Base-by-base conservation (phyloP, 1,140 invertebrate species). In the Solen grandis region DNA sequence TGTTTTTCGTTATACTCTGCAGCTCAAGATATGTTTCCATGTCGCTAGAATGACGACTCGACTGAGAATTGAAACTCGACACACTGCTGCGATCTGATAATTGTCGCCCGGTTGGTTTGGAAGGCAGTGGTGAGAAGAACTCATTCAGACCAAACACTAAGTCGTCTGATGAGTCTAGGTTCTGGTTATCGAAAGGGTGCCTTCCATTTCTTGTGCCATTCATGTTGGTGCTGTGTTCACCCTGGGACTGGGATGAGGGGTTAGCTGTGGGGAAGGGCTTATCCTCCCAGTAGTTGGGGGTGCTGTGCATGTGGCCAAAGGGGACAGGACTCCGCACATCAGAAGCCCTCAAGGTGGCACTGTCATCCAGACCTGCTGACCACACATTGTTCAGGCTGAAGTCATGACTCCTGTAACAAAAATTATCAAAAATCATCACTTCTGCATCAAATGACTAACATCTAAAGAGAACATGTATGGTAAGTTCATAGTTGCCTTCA, bases 261-360 rank as follows among this genome's bases (percentile, higher is more conserved):
- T 46, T 8, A 46, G 41, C 41, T 8, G 41, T 46, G 41, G 41
- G 41, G 41, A 46, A 27, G n/a, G n/a, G 22, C 57, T 62, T 65
- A 52, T 80, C 77, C 38, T 72, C 66, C 77, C 77, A 80, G 38
- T 41, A 72, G 50, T 80, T 80, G 8, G 77, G 77, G 35, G 77
- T 80, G 27, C 77, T 80, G 57, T 80, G 77, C 19, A 72, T 65
- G 33, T 80, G 68, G 19, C 27, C 46, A 52, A 80, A 80, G 14
- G 77, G 66, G 13, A 80, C 29, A 16, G 77, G 69, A 55, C 59
- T 72, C 41, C 38, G 59, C 16, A 72, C 68, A 70, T 80, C 60
- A 13, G 75, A 68, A n/a, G 73, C 38, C n/a, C 54, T 10, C 16
- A 62, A 36, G 14, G 59, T 5, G 2, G 46, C 36, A 72, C 77